These are phyloP conservation scores for Holacanthella duospinosa DNA, from an alignment of 2,888 invertebrate genomes.

Conservation along the genomic window DNA sequence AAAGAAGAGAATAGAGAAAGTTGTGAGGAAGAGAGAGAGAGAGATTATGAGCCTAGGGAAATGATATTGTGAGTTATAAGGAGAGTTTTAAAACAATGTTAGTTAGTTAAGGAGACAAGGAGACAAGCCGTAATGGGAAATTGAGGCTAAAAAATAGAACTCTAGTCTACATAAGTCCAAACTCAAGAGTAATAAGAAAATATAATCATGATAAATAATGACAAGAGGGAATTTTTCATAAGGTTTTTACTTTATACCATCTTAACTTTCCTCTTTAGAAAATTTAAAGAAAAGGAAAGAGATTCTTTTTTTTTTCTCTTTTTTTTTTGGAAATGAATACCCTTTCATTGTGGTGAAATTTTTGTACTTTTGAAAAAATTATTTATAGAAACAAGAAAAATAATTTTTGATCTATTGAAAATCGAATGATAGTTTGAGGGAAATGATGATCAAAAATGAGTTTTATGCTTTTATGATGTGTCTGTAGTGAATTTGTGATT, in stretches of 20 bases:
- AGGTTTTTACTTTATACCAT: background rate
- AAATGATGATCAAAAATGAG: no score
- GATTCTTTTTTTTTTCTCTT: no score
- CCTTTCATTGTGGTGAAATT: no score
- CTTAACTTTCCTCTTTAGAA: background rate
- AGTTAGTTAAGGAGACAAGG: slow-evolving; percentile 5
- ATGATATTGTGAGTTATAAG: background rate
- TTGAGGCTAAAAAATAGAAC: background rate
- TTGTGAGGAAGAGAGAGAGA: background rate
- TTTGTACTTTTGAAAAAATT: no score
- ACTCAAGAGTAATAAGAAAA: slow-evolving; percentile 12
- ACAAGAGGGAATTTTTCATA: slow-evolving; percentile 12
- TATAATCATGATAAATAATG: slow-evolving; percentile 23
- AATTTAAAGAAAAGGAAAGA: no score
- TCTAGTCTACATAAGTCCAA: background rate
- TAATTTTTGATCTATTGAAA: no score
- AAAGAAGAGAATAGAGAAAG: background rate
- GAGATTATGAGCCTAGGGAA: background rate
- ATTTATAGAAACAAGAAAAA: no score
- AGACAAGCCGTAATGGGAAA: slow-evolving; percentile 2
- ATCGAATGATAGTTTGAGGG: no score
- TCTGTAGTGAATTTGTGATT: no score
- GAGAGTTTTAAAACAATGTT: slow-evolving; percentile 6
- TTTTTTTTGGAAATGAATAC: no score
- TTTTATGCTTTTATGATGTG: no score